Conservation (phyloP, 64 coral and sea anemone species). For the Pocillopora damicornis region DNA sequence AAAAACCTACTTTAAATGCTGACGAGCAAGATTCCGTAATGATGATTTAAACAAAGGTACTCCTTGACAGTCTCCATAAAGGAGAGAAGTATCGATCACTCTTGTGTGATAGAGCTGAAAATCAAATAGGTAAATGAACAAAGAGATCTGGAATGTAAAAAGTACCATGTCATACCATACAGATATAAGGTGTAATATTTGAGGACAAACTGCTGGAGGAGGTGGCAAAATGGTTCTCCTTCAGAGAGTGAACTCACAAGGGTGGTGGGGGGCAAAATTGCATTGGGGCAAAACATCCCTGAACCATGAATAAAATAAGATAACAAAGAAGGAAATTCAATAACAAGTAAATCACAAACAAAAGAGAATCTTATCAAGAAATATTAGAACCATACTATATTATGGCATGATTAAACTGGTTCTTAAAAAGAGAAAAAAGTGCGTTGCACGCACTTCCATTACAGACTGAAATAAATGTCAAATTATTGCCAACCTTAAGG, state of each 20-base stretch:
- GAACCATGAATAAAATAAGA: too few species aligned
- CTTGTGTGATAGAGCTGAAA: conserved; percentile 72
- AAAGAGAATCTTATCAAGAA: too few species aligned
- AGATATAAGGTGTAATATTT: background rate
- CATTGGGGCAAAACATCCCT: too few species aligned
- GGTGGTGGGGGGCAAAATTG: too few species aligned
- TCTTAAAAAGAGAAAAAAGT: background rate
- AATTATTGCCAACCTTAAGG: conserved; percentile 55
- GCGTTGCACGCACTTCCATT: background rate
- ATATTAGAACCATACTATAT: too few species aligned
- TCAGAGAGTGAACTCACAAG: too few species aligned
- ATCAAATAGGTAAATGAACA: background rate
- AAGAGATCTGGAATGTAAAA: background rate
- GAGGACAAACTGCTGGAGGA: too few species aligned
- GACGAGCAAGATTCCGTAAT: conserved; percentile 55
- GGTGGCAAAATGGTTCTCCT: too few species aligned
- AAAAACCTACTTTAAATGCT: conserved; percentile 59
- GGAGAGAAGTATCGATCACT: conserved; percentile 84
- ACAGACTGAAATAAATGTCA: too few species aligned
- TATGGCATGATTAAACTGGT: too few species aligned
- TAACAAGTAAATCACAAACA: too few species aligned
- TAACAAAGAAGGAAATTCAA: too few species aligned
- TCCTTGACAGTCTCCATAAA: conserved; percentile 24
- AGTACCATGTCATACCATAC: background rate
- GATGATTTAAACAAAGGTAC: conserved; percentile 53